Base-by-base conservation (phyloP, 35 echinoderm and acorn worm species). In the Strongylocentrotus purpuratus region DNA sequence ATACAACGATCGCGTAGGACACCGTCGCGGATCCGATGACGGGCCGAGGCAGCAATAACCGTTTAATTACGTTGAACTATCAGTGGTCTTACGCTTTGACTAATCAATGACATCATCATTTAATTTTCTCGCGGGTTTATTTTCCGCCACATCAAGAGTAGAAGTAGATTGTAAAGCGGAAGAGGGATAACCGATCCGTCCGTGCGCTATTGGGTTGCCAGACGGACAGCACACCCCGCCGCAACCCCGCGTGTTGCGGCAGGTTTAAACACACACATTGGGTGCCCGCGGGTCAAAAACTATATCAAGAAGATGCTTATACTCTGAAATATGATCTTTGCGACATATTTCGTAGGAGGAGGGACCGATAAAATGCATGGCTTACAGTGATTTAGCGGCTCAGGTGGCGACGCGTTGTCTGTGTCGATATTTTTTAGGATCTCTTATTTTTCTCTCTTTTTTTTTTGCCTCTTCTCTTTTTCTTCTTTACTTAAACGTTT, bases 371-470 rank as follows among this genome's bases (percentile, higher is more conserved):
- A 89, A 89, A 89, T 89, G 87, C 87, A 46, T 89, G 87, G 87
- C 87, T 89, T 33, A 89, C 87, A 89, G 87, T 89, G 32, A 33
- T 89, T 89, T 89, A 89, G 87, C 87, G 87, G 87, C 87, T 89
- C 87, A 28, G 32, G 25, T 89, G 87, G 87, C 87, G 87, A 89
- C 87, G 25, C 32, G 18, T 46, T 89, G 87, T 89, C 87, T 89
- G 45, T 45, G 87, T 89, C 87, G 87, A 89, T 89, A 89, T 89
- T 89, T 89, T 89, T 46, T 18, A 89, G 87, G 87, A 45, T 89
- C 87, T 89, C 45, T 45, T 86, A 31, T 35, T 89, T 89, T 89
- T 89, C 87, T 86, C 33, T 33, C 32, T 89, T 46, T 33, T 45
- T 86, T 17, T 15, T 11, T 20, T 31, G 14, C 31, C 87, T 89